A percentile compares a stretch with the other conserved stretches of the same genome.
Conservation (phyloP, 2,888 invertebrate species). For the Sinopyrophorus schimmeli region DNA sequence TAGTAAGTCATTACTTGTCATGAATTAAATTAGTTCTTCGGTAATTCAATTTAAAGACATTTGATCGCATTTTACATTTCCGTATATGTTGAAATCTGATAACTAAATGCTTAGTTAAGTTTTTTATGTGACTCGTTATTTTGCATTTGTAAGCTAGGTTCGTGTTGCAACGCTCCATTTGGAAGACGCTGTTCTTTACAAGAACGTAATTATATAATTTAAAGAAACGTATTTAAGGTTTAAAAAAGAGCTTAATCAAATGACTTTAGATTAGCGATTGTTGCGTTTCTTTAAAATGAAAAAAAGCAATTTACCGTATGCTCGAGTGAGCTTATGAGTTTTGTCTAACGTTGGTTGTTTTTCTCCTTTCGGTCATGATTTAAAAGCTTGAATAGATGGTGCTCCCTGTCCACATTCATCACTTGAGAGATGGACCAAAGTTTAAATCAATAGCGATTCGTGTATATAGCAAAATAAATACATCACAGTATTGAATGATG, state of each 20-base stretch:
- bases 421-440: conserved; percentile 51
- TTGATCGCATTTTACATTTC: no score
- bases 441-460: conserved; percentile 52
- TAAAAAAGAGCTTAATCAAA: conserved; percentile 51
- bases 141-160: no score
- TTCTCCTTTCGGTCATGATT: conserved; percentile 49
- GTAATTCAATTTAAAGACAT: no score
- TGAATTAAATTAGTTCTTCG: no score
- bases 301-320: conserved; percentile 47
- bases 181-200: conserved; percentile 5
- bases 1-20: no score
- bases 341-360: conserved; percentile 50
- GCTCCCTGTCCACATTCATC: conserved; percentile 51
- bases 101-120: no score
- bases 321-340: conserved; percentile 50
- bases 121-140: no score
- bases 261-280: conserved; percentile 46
- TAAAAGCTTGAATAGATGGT: conserved; percentile 49
- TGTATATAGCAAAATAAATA: conserved; percentile 48
- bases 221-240: no score
- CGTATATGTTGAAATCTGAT: no score
- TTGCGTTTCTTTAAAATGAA: no score
- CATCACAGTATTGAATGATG: conserved; percentile 50
- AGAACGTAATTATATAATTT: conserved; percentile 9
- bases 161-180: no score